These are phyloP conservation scores for Labrus mixtus DNA, from an alignment of 2,113 vertebrate species.

Conservation along the genomic window DNA sequence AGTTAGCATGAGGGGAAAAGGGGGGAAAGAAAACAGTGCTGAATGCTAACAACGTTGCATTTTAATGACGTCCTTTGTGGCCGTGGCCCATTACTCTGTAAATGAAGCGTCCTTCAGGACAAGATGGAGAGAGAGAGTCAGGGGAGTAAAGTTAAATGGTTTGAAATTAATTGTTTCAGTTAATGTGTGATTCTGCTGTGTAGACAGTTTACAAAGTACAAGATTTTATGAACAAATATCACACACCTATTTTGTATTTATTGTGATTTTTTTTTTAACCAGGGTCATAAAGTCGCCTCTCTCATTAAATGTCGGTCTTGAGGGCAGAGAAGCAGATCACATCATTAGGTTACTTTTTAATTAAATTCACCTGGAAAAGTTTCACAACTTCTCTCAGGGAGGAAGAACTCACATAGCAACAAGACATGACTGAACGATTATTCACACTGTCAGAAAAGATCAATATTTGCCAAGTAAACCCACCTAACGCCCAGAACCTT, in stretches of 20 bases:
- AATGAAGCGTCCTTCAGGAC: constrained; percentile 25
- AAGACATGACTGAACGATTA: background rate
- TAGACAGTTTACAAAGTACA: constrained; percentile 5
- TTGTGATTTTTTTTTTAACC: background rate
- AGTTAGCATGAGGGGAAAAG: constrained; percentile 6
- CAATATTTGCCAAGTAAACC: background rate
- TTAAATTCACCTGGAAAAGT: constrained; percentile 1
- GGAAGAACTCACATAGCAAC: background rate
- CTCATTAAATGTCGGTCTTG: constrained; percentile 15
- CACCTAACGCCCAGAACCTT: background rate
- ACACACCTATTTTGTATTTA: background rate
- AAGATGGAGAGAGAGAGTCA: background rate
- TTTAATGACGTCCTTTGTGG: constrained; percentile 32
- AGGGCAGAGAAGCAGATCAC: background rate
- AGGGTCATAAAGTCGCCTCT: background rate
- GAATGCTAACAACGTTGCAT: constrained; percentile 28
- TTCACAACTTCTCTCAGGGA: background rate
- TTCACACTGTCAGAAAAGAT: background rate
- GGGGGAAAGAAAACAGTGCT: constrained; percentile 1
- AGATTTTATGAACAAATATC: background rate
- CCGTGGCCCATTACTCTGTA: constrained; percentile 17
- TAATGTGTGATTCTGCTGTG: constrained; percentile 3
- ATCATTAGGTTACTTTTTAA: constrained; percentile 4
- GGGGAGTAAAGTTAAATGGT: background rate
- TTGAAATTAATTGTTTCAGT: constrained; percentile 5